These are phyloP conservation scores for Oryzias dopingdopingensis DNA, from an alignment of 2,797 vertebrate genomes.

Conservation along the genomic window DNA sequence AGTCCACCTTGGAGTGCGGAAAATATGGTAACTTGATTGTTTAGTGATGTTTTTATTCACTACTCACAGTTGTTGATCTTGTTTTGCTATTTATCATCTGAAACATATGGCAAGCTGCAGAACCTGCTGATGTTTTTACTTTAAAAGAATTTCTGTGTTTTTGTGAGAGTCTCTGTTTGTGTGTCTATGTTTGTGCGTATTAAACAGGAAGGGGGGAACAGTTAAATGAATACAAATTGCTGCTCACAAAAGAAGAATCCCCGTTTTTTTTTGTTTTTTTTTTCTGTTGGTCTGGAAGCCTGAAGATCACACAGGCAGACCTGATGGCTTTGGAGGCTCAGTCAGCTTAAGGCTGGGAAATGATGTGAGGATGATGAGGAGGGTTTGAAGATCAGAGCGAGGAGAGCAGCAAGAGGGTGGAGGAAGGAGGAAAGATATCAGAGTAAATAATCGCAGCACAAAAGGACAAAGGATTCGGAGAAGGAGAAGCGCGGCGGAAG, in stretches of 20 bases:
- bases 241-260: constrained; percentile 60
- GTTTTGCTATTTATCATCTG: too few species aligned
- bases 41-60: too few species aligned
- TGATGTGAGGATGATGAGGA: constrained; percentile 65
- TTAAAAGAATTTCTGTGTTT: constrained; percentile 2
- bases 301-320: constrained; percentile 69
- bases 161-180: not conserved
- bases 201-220: constrained; percentile 40
- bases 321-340: constrained; percentile 69
- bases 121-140: too few species aligned
- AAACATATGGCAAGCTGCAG: too few species aligned
- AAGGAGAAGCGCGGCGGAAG: constrained; percentile 39
- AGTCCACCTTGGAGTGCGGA: too few species aligned
- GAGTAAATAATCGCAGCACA: constrained; percentile 59
- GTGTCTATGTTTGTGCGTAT: constrained; percentile 4
- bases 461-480: constrained; percentile 58
- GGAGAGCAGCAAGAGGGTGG: constrained; percentile 34
- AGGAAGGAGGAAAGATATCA: constrained; percentile 38
- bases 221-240: constrained; percentile 59
- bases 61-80: too few species aligned
- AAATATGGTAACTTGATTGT: too few species aligned
- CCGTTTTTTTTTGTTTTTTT: constrained; percentile 61
- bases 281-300: constrained; percentile 53
- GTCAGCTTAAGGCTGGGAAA: constrained; percentile 67
- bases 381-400: constrained; percentile 52